phyloP scores from a whole-genome alignment of 1,140 invertebrate genomes.

The Samia ricini region DNA sequence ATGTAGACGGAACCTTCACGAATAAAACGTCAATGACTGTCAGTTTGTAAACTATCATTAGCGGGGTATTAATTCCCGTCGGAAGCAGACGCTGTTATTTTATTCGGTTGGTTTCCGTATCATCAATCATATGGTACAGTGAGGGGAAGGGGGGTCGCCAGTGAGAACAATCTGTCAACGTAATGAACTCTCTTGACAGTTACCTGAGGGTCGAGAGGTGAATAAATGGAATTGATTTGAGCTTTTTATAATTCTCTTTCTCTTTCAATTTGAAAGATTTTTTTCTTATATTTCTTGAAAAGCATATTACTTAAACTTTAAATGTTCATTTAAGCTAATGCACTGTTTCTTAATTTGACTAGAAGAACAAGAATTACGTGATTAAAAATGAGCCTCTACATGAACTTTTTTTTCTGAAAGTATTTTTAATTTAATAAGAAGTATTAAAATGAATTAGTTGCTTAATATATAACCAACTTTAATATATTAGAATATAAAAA shows the following conservation, averaged over 20 bases:
- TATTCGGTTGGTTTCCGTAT: slow-evolving; percentile 12
- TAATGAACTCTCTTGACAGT: neutral
- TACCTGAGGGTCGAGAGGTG: neutral
- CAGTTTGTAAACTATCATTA: slow-evolving; percentile 10
- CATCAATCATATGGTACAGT: slow-evolving; percentile 30
- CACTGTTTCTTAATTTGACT: too few species aligned
- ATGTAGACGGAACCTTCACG: neutral
- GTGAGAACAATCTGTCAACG: slow-evolving; percentile 34
- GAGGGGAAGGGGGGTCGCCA: slow-evolving; percentile 10
- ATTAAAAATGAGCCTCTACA: too few species aligned
- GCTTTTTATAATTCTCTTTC: neutral
- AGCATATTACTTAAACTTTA: too few species aligned
- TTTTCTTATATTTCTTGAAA: too few species aligned
- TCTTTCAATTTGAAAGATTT: neutral
- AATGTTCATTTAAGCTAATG: too few species aligned
- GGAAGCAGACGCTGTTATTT: slow-evolving; percentile 11
- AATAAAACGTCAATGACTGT: neutral
- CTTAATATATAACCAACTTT: too few species aligned
- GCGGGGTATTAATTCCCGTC: slow-evolving; percentile 3
- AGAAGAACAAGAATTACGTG: too few species aligned
- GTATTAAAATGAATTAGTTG: too few species aligned
- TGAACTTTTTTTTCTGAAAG: too few species aligned
- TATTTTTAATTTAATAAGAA: too few species aligned
- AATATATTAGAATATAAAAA: too few species aligned
- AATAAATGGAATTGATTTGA: neutral